Conservation (phyloP, 2,888 invertebrate genomes). For the Conus canariensis region DNA sequence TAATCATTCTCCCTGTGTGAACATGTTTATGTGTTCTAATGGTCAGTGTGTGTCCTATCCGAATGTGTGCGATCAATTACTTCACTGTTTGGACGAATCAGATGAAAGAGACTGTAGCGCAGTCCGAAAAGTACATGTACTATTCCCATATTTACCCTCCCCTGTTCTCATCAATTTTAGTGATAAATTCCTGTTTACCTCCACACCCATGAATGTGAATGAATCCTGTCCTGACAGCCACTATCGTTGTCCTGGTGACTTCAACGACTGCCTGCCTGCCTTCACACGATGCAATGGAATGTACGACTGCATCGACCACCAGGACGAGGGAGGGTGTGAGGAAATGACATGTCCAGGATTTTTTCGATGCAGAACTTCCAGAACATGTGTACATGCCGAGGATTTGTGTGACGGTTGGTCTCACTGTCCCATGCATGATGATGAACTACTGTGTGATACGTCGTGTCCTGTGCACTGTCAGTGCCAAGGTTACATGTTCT, state of each 20-base stretch:
- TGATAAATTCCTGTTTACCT: neutral
- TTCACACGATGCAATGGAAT: constrained; percentile 13
- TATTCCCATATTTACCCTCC: neutral
- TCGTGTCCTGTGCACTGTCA: neutral
- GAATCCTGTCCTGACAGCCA: constrained; percentile 21
- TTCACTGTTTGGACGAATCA: neutral
- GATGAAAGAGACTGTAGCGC: neutral
- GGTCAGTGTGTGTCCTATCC: neutral
- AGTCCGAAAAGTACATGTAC: neutral
- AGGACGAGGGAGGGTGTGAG: constrained; percentile 13
- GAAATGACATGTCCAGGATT: neutral
- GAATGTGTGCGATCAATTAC: neutral
- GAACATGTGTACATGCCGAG: neutral
- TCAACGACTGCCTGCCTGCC: constrained; percentile 21
- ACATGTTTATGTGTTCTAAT: neutral
- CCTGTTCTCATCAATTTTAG: neutral
- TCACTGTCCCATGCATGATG: neutral
- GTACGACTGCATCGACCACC: neutral
- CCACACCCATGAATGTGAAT: neutral
- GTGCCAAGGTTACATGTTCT: neutral
- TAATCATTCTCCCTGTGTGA: neutral
- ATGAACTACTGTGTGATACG: neutral
- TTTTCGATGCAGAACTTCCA: neutral
- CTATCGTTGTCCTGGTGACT: constrained; percentile 15
- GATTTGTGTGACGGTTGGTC: constrained; percentile 8